Evolutionary conservation across 2,888 invertebrate species (phyloP).

Genomic region (Keiferia lycopersicella): DNA sequence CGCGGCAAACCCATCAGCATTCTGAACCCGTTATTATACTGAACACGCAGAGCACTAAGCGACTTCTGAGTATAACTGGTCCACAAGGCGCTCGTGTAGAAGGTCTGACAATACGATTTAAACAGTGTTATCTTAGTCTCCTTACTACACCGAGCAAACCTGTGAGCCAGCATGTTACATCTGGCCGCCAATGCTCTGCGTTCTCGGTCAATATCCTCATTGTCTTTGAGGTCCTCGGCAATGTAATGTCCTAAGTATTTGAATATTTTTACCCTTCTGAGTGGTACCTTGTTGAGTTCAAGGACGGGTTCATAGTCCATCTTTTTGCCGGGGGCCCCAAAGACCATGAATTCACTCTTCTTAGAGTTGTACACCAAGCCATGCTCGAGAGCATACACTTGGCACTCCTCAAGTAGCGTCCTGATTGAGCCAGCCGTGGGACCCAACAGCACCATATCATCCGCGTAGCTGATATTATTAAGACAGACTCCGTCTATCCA

Average conservation of each 20-base stretch:
- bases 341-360: neutral
- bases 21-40: constrained; percentile 15
- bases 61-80: neutral
- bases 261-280: neutral
- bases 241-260: constrained; percentile 13
- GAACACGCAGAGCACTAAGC: constrained; percentile 1
- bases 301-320: neutral
- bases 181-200: neutral
- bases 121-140: constrained; percentile 3
- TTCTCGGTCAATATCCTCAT: constrained; percentile 1
- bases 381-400: neutral
- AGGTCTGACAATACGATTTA: neutral
- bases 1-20: constrained; percentile 18
- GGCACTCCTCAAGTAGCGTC: neutral
- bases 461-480: constrained; percentile 22
- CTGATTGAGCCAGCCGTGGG: neutral
- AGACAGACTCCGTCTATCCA: neutral
- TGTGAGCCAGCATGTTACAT: neutral
- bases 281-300: neutral
- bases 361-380: neutral
- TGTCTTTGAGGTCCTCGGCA: neutral
- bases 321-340: neutral
- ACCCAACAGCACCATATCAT: neutral
- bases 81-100: constrained; percentile 20
- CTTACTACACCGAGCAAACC: constrained; percentile 8